Evolutionary conservation across 2,113 vertebrate genomes (phyloP).

Genomic region (Oxyruncus cristatus): DNA sequence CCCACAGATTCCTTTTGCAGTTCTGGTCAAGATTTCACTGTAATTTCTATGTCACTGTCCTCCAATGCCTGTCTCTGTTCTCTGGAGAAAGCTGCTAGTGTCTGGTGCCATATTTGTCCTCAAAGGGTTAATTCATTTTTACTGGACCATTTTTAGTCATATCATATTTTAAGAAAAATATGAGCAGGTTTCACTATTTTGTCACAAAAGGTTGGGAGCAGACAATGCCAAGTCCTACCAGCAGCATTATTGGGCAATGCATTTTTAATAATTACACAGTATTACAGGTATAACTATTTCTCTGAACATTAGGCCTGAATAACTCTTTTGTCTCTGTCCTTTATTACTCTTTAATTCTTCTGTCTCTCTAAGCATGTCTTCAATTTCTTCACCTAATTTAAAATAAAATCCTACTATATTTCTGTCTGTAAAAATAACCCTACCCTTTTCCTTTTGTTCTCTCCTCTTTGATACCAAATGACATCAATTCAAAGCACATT

Average conservation of each 20-base stretch:
- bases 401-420: background rate
- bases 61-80: background rate
- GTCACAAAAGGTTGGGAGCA: background rate
- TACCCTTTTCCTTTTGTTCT: background rate
- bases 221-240: background rate
- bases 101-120: background rate
- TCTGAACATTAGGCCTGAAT: background rate
- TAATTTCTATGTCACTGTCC: background rate
- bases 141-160: background rate
- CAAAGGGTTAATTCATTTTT: background rate
- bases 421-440: background rate
- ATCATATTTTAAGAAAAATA: background rate
- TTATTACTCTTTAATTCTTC: background rate
- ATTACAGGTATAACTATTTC: background rate
- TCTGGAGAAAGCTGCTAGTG: background rate
- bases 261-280: background rate
- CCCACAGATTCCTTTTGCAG: background rate
- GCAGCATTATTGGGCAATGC: background rate
- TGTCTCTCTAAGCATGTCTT: background rate
- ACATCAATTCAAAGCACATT: background rate
- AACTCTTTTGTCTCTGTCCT: background rate
- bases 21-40: background rate
- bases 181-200: background rate
- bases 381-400: background rate
- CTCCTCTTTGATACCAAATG: background rate